Evolutionary conservation across 2,797 vertebrate genomes (phyloP).

Genomic region (Trichosurus vulpecula): DNA sequence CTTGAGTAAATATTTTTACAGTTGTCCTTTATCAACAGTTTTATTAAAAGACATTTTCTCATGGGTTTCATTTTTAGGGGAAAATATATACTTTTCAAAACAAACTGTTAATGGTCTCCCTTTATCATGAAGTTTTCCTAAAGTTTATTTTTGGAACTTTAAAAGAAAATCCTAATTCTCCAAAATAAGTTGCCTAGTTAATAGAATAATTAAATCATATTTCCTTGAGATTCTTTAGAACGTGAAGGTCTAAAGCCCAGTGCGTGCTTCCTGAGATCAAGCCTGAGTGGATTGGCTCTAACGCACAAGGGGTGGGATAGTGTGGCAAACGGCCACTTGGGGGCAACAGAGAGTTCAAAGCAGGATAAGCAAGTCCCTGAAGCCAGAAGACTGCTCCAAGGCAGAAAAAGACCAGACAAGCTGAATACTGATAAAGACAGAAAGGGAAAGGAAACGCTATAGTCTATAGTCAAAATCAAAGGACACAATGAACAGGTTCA

Average conservation of each 20-base stretch:
- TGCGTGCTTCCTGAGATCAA: neutral
- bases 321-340: neutral
- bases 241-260: neutral
- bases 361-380: neutral
- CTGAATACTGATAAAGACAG: neutral
- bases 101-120: conserved; percentile 45
- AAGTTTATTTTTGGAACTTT: conserved; percentile 48
- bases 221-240: conserved; percentile 6
- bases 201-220: conserved; percentile 1
- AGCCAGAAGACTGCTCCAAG: neutral
- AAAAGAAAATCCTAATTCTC: conserved; percentile 5
- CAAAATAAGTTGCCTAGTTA: conserved; percentile 5
- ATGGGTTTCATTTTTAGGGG: neutral
- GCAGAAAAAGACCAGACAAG: neutral
- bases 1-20: conserved; percentile 56
- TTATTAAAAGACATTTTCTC: conserved; percentile 53
- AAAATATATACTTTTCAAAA: conserved; percentile 46
- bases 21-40: conserved; percentile 37
- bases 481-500: neutral
- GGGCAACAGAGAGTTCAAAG: neutral
- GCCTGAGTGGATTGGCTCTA: neutral
- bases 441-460: neutral
- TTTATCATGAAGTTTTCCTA: conserved; percentile 50
- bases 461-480: neutral
- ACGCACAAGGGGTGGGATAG: neutral